Base-by-base conservation (phyloP, 2,113 vertebrate genomes). In the Ranitomeya variabilis region DNA sequence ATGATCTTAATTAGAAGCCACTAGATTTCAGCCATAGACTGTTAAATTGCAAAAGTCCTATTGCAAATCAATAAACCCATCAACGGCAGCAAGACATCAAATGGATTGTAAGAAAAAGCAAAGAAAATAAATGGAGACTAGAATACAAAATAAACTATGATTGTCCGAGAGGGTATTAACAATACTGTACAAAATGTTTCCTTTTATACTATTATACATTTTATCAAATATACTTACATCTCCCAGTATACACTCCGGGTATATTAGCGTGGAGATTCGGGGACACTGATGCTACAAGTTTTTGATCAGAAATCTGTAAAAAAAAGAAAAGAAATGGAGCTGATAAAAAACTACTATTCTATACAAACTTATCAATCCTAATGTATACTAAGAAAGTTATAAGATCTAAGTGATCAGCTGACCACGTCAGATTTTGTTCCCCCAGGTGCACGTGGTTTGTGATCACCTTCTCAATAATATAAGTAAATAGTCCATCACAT, bases 181-280 rank as follows among this genome's bases (percentile, higher is more conserved):
- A 45, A 45, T 45, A 45, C 37, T 45, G 37, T 45, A 45, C 37
- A 16, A 64, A 16, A 3, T 23, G 26, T 3, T 9, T 26, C 26
- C 26, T 37, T 8, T 19, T 76, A 76, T 19, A 76, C 4, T 51
- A 19, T 21, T 11, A 11, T 3, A 52, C 16, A 14, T 14, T 12
- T 9, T 60, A 66, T 67, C 6, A 45, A 83, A 51, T 23, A 69
- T 86, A 96, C 97, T 97, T 90, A 99, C 97, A 96, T 92, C 95
- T 96, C 62, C 97, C 98, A 0, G 93, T 93, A 93, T 96, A 97
- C 92, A 97, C 87, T 83, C 97, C 97, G 7, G 95, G 94, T 90
- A 94, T 93, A 2, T 93, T 94, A 0, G 94, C 85, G 82, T 85
- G 84, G 31, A 91, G 90, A 62, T 95, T 94, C 31, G 92, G 90